Conservation (phyloP, 2,888 invertebrate genomes). For the Dusona sp. region DNA sequence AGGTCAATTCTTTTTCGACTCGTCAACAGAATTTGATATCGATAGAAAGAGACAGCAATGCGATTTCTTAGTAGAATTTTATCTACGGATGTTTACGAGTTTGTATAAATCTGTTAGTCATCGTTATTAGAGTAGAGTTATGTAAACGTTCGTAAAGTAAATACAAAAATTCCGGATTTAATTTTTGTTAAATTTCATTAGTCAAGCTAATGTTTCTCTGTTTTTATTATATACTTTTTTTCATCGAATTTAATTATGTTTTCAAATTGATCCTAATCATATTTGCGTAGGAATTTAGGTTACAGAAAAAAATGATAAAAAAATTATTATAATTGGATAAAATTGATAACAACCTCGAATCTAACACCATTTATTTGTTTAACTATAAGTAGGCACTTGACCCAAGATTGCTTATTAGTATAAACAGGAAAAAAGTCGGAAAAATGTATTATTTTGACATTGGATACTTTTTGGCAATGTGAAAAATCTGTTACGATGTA, state of each 20-base stretch:
- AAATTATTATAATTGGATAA: neutral
- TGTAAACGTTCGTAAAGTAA: neutral
- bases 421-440: constrained; percentile 4
- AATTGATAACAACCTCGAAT: neutral
- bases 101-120: neutral
- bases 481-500: constrained; percentile 47
- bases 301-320: neutral
- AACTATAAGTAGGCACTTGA: neutral
- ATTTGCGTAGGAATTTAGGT: neutral
- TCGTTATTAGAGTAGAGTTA: neutral
- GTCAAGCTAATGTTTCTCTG: neutral
- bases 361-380: neutral
- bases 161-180: neutral
- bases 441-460: constrained; percentile 31
- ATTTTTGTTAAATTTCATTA: neutral
- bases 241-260: neutral
- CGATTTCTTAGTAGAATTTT: neutral
- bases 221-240: neutral
- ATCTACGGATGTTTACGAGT: neutral
- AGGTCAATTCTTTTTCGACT: constrained; percentile 42
- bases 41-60: neutral
- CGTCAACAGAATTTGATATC: neutral
- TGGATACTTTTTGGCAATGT: constrained; percentile 43
- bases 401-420: neutral
- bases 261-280: neutral